Base-by-base conservation (phyloP, 2,888 invertebrate species). In the Cryptus armator region DNA sequence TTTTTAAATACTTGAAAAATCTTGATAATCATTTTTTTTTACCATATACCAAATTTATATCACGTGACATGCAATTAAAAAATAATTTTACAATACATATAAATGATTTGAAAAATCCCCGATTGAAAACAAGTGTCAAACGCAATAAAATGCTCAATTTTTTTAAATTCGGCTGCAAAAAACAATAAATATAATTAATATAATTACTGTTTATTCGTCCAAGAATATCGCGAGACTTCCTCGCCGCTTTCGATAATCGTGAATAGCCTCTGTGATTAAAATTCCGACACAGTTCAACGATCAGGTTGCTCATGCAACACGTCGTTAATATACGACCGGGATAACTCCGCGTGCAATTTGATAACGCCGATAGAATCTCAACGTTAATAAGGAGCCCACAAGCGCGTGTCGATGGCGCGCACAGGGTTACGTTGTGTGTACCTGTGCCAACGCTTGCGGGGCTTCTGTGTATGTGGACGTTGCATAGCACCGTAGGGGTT, bases 361-460 rank as follows among this genome's bases (percentile, higher is more conserved):
- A 76, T 76, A 85, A 76, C 71, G 70, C 79, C 66, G 85, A 82
- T 82, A 53, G 56, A 71, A 79, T 79, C 64, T 81, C 75, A 19
- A 66, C 70, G 75, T 59, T 85, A 79, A 85, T 85, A 75, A 48
- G 32, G 51, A 72, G 37, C 16, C 59, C 29, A 5, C 7, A 16
- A 29, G 37, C 24, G 5, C 12, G 9, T 7, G n/a, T 16, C 48
- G 0, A 48, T 3, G 51, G 9, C 51, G 12, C 24, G 12, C 19
- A 66, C 44, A 46, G 43, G 53, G n/a, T 62, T 10, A 62, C 9
- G 24, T 37, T n/a, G 43, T 51, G 43, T 51, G 48, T 59, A 67
- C 46, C 62, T 67, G 51, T 16, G 68, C 48, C 67, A 67, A 66
- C 53, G 32, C 29, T 68, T 59, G 32, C 44, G 75, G 43, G 46